A percentile compares a stretch with the other conserved stretches of the same genome.
These are phyloP conservation scores for Procambarus virginalis DNA, from an alignment of 1,140 invertebrate genomes.

Conservation along the genomic window DNA sequence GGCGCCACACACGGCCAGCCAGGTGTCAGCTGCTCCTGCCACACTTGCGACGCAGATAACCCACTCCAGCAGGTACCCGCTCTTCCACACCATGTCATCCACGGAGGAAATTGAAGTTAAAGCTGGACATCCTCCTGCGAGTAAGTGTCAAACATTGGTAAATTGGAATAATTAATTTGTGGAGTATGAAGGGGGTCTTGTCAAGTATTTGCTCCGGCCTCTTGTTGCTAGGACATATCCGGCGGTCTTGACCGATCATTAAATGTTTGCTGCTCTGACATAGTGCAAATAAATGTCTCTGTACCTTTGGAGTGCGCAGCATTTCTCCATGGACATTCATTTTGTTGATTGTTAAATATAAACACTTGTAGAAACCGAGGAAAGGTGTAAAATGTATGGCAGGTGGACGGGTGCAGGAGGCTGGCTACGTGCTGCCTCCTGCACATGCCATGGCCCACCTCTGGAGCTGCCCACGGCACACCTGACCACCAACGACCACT, in stretches of 20 bases:
- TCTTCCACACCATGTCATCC: slow-evolving; percentile 46
- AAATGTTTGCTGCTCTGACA: background rate
- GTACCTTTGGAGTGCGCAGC: no score
- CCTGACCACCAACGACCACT: no score
- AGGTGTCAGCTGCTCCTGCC: slow-evolving; percentile 1
- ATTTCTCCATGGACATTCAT: no score
- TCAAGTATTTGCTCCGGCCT: background rate
- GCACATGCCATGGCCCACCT: no score
- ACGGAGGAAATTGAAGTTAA: slow-evolving; percentile 50
- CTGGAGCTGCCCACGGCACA: no score
- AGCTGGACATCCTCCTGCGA: slow-evolving; percentile 50
- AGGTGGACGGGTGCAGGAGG: no score
- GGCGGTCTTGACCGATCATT: background rate
- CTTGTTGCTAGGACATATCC: background rate
- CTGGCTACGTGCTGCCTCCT: no score
- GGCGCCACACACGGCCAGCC: background rate
- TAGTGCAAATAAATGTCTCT: no score
- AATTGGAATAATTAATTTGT: background rate
- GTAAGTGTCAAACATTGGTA: slow-evolving; percentile 19
- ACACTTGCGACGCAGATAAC: background rate
- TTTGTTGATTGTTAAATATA: no score
- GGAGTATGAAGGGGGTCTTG: background rate
- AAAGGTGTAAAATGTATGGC: no score
- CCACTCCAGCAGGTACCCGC: no score
- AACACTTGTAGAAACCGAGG: no score